Conservation (phyloP, 2,797 vertebrate genomes). For the Muscicapa striata region DNA sequence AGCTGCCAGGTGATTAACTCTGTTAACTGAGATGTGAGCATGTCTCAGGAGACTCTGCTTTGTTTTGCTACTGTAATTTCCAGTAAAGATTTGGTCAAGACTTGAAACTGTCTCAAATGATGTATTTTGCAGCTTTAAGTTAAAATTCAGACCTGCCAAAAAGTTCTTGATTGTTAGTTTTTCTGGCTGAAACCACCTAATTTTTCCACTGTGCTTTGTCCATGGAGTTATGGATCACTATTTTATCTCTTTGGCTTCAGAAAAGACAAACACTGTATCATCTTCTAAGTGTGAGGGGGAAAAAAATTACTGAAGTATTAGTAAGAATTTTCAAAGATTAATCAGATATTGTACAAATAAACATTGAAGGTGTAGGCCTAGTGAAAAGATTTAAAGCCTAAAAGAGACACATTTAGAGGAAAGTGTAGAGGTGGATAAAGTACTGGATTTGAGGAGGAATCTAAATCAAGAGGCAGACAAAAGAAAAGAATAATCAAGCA, state of each 20-base stretch:
- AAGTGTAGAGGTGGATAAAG: not conserved
- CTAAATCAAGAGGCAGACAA: not conserved
- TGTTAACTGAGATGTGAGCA: conserved; percentile 53
- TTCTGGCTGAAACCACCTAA: conserved; percentile 47
- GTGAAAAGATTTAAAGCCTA: not conserved
- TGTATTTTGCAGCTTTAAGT: conserved; percentile 73
- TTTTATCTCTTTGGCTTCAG: conserved; percentile 43
- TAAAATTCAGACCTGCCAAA: conserved; percentile 67
- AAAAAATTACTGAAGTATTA: not conserved
- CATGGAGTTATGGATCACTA: conserved; percentile 16
- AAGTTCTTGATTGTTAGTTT: conserved; percentile 58
- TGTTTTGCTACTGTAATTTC: conserved; percentile 74
- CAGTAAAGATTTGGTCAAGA: conserved; percentile 69
- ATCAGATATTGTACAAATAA: conserved; percentile 37
- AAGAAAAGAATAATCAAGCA: not conserved
- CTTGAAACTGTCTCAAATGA: conserved; percentile 69
- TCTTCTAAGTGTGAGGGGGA: not conserved
- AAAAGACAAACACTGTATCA: conserved; percentile 35
- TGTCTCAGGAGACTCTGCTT: conserved; percentile 53
- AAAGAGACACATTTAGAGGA: not conserved
- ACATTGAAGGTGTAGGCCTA: not conserved
- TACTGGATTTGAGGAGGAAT: not conserved
- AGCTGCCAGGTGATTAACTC: conserved; percentile 68
- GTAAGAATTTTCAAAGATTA: conserved; percentile 43
- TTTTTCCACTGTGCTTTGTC: conserved; percentile 58